Evolutionary conservation across 37 sponge, comb jelly and placozoan species (phyloP).

Genomic region (Chondrilla cf. caribensis): DNA sequence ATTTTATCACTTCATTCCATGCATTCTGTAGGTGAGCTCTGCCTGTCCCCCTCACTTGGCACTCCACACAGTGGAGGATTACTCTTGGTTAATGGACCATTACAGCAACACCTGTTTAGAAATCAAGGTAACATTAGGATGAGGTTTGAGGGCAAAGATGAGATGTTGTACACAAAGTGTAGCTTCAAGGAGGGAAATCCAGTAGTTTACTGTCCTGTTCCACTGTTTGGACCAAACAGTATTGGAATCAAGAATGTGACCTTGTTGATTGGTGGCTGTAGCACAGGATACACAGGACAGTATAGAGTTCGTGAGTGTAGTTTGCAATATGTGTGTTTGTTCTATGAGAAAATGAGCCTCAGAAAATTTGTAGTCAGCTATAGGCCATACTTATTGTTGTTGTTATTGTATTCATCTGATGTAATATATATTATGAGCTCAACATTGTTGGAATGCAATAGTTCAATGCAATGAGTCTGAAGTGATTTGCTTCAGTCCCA

Average conservation of each 20-base stretch:
- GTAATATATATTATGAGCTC: too few species aligned
- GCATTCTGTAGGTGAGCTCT: not conserved
- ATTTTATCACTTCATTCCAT: too few species aligned
- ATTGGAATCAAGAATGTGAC: not conserved
- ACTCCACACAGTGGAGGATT: constrained; percentile 3
- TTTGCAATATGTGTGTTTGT: too few species aligned
- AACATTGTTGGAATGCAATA: too few species aligned
- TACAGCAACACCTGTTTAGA: too few species aligned
- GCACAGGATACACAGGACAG: not conserved
- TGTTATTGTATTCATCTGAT: too few species aligned
- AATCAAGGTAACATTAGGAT: not conserved
- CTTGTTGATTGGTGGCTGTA: not conserved
- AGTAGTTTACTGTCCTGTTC: not conserved
- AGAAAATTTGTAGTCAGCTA: too few species aligned
- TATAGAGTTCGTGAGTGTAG: not conserved
- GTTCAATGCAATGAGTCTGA: too few species aligned
- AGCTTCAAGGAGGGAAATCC: not conserved
- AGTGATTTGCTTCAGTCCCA: too few species aligned
- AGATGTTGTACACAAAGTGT: not conserved
- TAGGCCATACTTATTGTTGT: too few species aligned
- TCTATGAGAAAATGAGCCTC: too few species aligned
- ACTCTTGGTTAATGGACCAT: not conserved
- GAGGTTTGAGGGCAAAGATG: not conserved
- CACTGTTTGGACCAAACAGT: not conserved
- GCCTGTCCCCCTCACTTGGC: not conserved